Base-by-base conservation (phyloP, 2,113 vertebrate species). In the Hemichromis elongatus region DNA sequence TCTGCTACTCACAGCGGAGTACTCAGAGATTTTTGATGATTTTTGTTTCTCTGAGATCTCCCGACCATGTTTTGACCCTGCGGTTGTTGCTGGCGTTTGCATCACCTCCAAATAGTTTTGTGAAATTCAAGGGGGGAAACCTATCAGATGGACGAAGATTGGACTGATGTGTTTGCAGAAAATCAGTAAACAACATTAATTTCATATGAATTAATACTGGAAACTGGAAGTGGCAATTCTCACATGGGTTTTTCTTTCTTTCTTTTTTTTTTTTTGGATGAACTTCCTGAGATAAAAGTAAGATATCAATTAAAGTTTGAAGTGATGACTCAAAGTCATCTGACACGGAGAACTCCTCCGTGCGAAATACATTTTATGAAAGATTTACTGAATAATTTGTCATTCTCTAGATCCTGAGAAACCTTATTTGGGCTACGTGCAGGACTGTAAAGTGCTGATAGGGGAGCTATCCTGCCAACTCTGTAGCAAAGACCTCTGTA, bases 131-230 rank as follows among this genome's bases (percentile, higher is more conserved):
- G 81, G 47, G 91, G 92, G 91, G 73, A 89, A 94, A 93, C 86
- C 87, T 88, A 91, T 93, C 90, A 93, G 91, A 91, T 80, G 90
- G 91, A 95, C 82, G 83, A 87, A 91, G 83, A 92, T 93, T 93
- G 89, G 91, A 89, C 84, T 93, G 92, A 95, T 93, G 92, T 91
- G 89, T 93, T 92, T 90, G 94, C 91, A 92, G 88, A 94, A 93
- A 94, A 93, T 92, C 80, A 81, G 94, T 95, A 95, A 95, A 95
- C 94, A 95, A 93, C 93, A 94, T 94, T 92, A 90, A 95, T 95
- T 93, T 93, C 90, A 88, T 88, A 95, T 95, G 90, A 94, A 94
- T 90, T 82, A 81, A 80, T 91, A 85, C 85, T 68, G 81, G 88
- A 90, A 93, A 88, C 63, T 83, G 75, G 82, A 90, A 93, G 83